Conservation (phyloP, 2,888 invertebrate species). For the Andrena fulva region DNA sequence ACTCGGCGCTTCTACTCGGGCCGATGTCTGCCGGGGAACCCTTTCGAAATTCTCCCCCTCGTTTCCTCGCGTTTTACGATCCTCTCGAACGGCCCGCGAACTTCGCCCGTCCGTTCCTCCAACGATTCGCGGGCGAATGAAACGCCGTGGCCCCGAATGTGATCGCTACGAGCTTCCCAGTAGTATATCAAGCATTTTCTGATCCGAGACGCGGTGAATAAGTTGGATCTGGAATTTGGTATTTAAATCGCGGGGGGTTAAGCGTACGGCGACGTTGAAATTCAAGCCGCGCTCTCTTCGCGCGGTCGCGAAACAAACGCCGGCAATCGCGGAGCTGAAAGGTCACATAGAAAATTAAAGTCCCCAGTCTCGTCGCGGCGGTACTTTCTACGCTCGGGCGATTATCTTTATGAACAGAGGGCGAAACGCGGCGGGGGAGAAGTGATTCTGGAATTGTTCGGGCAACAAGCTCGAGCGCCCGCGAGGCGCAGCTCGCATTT, state of each 20-base stretch:
- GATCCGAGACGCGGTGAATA: neutral
- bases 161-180: neutral
- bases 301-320: constrained; percentile 9
- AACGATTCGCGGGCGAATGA: neutral
- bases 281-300: neutral
- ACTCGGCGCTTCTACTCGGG: constrained; percentile 1
- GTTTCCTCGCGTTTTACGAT: constrained; percentile 31
- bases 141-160: neutral
- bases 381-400: neutral
- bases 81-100: constrained; percentile 10
- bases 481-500: neutral
- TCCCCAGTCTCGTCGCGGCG: neutral
- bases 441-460: neutral
- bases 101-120: neutral
- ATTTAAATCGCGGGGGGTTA: neutral
- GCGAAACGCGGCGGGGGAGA: neutral
- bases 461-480: neutral
- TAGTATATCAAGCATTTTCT: neutral
- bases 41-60: constrained; percentile 31
- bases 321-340: neutral
- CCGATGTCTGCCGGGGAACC: constrained; percentile 6
- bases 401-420: neutral
- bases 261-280: neutral
- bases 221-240: neutral
- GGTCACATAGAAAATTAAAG: constrained; percentile 1